Evolutionary conservation across 2,797 vertebrate genomes (phyloP).

Genomic region (Xyrichtys novacula): DNA sequence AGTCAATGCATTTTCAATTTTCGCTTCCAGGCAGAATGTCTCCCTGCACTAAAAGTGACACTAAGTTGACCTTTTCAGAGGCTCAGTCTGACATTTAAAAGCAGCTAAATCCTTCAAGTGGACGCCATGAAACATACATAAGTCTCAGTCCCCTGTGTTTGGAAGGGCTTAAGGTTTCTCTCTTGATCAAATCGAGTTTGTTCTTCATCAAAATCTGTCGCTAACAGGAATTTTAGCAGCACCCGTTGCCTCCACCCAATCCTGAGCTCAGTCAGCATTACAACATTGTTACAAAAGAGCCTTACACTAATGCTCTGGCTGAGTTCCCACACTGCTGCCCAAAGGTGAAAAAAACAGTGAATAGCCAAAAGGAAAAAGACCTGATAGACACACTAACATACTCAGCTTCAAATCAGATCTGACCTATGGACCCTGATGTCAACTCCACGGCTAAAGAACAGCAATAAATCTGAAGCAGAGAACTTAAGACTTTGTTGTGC

Average conservation of each 20-base stretch:
- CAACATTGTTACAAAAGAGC: conserved; percentile 41
- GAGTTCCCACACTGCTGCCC: conserved; percentile 18
- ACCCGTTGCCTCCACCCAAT: conserved; percentile 56
- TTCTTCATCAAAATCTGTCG: conserved; percentile 51
- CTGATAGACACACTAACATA: conserved; percentile 9
- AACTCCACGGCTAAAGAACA: conserved; percentile 11
- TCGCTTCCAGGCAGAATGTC: conserved; percentile 1
- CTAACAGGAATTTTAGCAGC: conserved; percentile 46
- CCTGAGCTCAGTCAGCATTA: conserved; percentile 56
- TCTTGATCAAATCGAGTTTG: conserved; percentile 51
- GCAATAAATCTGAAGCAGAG: conserved; percentile 1
- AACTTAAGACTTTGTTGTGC: background rate
- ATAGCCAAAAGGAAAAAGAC: conserved; percentile 7
- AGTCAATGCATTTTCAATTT: conserved; percentile 21
- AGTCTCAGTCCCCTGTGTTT: conserved; percentile 20
- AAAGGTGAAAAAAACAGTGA: conserved; percentile 31
- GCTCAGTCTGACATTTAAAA: conserved; percentile 4
- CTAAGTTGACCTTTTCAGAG: conserved; percentile 6
- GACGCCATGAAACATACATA: conserved; percentile 40
- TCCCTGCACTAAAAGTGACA: background rate
- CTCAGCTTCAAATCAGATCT: conserved; percentile 9
- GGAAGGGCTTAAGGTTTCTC: conserved; percentile 31
- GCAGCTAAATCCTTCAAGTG: conserved; percentile 12
- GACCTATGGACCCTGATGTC: conserved; percentile 25
- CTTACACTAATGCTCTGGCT: conserved; percentile 34